Evolutionary conservation across 2,797 vertebrate genomes (phyloP).

Genomic region (Rhincodon typus): DNA sequence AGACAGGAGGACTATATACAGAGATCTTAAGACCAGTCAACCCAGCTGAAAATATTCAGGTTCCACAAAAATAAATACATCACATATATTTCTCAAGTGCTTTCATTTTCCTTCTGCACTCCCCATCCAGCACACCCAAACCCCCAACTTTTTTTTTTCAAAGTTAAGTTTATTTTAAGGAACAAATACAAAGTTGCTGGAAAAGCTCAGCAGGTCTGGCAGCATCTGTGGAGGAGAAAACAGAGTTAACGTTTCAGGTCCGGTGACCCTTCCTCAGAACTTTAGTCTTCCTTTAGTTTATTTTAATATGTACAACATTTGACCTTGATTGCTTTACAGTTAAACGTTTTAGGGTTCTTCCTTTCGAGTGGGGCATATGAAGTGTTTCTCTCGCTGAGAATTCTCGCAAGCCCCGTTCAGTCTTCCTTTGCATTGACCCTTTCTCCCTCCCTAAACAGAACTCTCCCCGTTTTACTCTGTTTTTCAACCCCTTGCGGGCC

Average conservation of each 20-base stretch:
- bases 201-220: too few species aligned
- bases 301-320: background rate
- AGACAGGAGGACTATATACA: background rate
- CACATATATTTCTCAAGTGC: background rate
- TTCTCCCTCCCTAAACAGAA: background rate
- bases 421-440: background rate
- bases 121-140: background rate
- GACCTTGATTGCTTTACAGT: background rate
- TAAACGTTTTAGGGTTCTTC: background rate
- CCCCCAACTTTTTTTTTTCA: background rate
- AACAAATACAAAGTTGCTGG: too few species aligned
- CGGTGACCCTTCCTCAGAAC: too few species aligned
- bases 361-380: background rate
- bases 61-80: background rate
- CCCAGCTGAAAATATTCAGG: background rate
- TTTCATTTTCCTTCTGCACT: background rate
- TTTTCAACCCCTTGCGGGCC: background rate
- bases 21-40: background rate
- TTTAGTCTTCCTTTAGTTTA: background rate
- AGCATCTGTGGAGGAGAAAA: too few species aligned
- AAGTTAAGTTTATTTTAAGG: too few species aligned
- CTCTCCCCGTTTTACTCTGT: background rate
- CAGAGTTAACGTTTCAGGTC: too few species aligned
- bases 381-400: background rate
- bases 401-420: too few species aligned